Evolutionary conservation across 2,113 vertebrate genomes (phyloP), one percentile per base, ranked within the genome.

Genomic region (Corythoichthys intestinalis): DNA sequence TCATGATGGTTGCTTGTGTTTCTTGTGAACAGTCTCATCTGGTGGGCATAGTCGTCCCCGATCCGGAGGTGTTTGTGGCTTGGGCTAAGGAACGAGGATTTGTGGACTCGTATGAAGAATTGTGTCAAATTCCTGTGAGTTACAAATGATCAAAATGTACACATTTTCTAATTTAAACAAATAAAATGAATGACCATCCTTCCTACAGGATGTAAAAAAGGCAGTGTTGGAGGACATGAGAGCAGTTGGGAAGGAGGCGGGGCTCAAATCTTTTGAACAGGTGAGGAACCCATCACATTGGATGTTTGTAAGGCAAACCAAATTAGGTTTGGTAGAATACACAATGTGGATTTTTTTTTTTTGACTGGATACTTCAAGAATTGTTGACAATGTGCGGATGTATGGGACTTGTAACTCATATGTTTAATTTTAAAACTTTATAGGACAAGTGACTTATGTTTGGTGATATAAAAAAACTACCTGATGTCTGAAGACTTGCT

Each of bases 221-320:
- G 85, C 86, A 0, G 86, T 93, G 46, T 71, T 93, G 71, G 90
- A 91, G 72, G 90, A 93, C 77, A 90, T 93, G 91, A 88, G 49
- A 1, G 69, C 78, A 0, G 85, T 89, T 50, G 92, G 87, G 15
- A 93, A 90, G 61, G 74, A 87, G 53, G 92, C 91, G 0, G 90
- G 91, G 2, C 85, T 93, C 0, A 93, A 93, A 79, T 93, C 92
- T 1, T 93, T 93, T 62, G 92, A 93, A 70, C 92, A 93, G 79
- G 92, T 92, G 68, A 85, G 83, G 3, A 49, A 34, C 41, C 35
- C 1, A 13, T 56, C 20, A 34, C 6, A 6, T 20, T 44, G 9
- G 20, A 28, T 28, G 20, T 28, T 28, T 28, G 20, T 28, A 28
- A 28, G 20, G 20, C 20, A 28, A 28, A 28, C 20, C 20, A 28